Evolutionary conservation across 2,797 vertebrate genomes (phyloP).

Genomic region (Megaceryle alcyon): DNA sequence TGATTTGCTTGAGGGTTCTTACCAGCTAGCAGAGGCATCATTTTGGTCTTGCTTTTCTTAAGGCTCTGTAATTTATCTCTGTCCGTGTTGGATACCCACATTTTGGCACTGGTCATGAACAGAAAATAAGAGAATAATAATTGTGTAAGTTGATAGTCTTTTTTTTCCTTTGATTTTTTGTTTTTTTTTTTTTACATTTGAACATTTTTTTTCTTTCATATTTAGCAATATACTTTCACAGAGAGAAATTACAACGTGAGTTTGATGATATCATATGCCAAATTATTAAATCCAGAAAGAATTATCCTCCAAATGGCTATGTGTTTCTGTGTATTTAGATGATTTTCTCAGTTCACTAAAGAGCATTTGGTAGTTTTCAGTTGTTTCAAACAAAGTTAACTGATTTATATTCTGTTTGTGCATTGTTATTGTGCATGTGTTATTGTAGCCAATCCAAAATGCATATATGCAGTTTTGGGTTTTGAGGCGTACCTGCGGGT

Average conservation of each 20-base stretch:
- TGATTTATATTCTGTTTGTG: not conserved
- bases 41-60: not conserved
- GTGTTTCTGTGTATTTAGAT: not conserved
- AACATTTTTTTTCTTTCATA: not conserved
- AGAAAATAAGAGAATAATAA: not conserved
- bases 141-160: not conserved
- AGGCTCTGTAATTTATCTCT: not conserved
- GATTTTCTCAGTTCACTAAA: not conserved
- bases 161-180: not conserved
- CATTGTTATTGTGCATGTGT: not conserved
- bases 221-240: not conserved
- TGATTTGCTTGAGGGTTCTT: conserved; percentile 54
- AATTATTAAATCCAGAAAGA: not conserved
- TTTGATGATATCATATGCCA: not conserved
- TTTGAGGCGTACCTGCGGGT: not conserved
- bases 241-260: not conserved
- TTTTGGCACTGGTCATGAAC: not conserved
- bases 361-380: not conserved
- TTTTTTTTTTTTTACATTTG: not conserved
- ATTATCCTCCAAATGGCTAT: not conserved
- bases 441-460: not conserved
- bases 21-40: conserved; percentile 9
- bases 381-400: not conserved
- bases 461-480: not conserved
- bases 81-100: not conserved